Evolutionary conservation across 2,888 invertebrate species (phyloP).

Genomic region (Cepaea hortensis): DNA sequence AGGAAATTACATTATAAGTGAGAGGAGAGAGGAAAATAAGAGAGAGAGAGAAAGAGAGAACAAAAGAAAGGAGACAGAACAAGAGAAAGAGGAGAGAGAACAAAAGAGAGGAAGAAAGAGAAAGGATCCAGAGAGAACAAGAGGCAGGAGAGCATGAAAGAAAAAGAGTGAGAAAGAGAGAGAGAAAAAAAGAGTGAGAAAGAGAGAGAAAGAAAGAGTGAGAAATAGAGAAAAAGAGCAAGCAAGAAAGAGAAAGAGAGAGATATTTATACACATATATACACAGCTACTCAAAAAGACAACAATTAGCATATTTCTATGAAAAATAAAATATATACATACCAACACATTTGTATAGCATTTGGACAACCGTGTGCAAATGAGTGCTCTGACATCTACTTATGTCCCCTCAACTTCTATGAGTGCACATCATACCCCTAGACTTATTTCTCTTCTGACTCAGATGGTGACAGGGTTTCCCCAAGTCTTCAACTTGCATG

Average conservation of each 20-base stretch:
- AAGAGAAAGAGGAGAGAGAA: too few species aligned
- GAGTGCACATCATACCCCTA: too few species aligned
- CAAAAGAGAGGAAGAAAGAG: conserved; percentile 11
- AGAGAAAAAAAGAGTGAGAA: background rate
- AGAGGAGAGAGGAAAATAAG: background rate
- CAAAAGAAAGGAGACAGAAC: too few species aligned
- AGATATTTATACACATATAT: too few species aligned
- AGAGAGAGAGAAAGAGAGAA: conserved; percentile 11
- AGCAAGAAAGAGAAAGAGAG: too few species aligned
- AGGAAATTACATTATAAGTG: background rate
- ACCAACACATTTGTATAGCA: background rate
- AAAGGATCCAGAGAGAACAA: background rate
- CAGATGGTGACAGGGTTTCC: too few species aligned
- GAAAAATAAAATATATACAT: background rate
- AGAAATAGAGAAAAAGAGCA: background rate
- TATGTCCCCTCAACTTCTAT: too few species aligned
- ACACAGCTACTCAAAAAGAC: background rate
- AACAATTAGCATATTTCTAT: background rate
- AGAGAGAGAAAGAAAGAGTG: background rate
- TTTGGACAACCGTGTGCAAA: background rate
- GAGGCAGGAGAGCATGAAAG: background rate
- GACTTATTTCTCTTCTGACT: too few species aligned
- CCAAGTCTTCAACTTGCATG: too few species aligned
- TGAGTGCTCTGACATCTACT: too few species aligned
- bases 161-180: background rate